These are phyloP conservation scores for Pseudomyrmex pallidus DNA, from an alignment of 1,140 invertebrate species.

Conservation along the genomic window DNA sequence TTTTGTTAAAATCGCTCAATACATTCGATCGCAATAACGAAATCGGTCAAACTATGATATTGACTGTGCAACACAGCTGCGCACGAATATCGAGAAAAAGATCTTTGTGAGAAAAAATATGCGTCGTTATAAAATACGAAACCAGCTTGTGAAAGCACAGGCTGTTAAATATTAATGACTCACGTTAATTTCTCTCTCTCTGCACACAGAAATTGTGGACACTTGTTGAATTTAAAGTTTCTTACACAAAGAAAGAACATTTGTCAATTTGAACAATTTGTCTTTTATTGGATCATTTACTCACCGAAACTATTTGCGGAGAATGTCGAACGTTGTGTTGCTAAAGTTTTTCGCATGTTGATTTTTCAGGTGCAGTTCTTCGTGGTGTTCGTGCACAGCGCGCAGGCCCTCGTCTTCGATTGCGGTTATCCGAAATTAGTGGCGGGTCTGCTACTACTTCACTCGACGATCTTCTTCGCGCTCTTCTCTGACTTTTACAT, in stretches of 20 bases:
- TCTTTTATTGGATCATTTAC: not conserved
- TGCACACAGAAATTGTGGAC: too few relatives aligned
- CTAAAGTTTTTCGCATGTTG: conserved; percentile 5
- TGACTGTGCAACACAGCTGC: conserved; percentile 5
- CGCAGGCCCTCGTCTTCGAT: conserved; percentile 90
- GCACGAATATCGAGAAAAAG: conserved; percentile 17
- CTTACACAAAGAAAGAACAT: too few relatives aligned
- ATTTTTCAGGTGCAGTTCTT: conserved; percentile 90
- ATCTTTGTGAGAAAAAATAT: not conserved
- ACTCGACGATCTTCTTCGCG: conserved; percentile 95
- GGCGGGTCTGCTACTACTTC: conserved; percentile 91
- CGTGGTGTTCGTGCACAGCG: conserved; percentile 90
- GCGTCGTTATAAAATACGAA: not conserved
- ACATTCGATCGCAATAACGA: conserved; percentile 31
- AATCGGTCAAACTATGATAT: conserved; percentile 19
- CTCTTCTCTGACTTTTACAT: conserved; percentile 97
- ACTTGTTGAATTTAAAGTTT: too few relatives aligned
- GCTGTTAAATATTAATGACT: too few relatives aligned
- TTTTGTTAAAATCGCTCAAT: conserved; percentile 44
- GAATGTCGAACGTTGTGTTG: not conserved
- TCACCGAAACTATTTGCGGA: conserved; percentile 20
- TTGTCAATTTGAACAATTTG: too few relatives aligned
- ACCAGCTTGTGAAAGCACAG: not conserved
- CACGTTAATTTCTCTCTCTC: too few relatives aligned
- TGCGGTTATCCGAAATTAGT: conserved; percentile 92